Evolutionary conservation across 2,113 vertebrate genomes (phyloP), one percentile per base, ranked within the genome.

Genomic region (Melanocharis versteri): DNA sequence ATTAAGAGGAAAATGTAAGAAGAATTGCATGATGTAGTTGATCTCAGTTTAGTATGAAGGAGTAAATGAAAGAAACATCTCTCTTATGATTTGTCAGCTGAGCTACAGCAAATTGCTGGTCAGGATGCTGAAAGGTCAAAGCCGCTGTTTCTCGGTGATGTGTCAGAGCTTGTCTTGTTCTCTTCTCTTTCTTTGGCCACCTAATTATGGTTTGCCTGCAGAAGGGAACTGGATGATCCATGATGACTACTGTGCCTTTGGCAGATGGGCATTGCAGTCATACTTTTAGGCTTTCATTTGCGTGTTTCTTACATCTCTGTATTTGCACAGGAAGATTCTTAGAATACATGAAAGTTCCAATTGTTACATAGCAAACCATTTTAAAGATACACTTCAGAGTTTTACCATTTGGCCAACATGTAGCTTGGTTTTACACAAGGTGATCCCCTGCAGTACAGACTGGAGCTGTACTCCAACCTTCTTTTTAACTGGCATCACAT

Each of bases 121-220:
- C 42, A 81, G 80, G 76, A 87, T 87, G 83, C 56, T 92, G 87
- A 91, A 89, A 93, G 83, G 71, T 54, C 75, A 91, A 56, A 94
- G 54, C 71, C 92, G 80, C 54, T 54, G 33, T 76, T 92, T 68
- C 70, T 88, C 4, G 0, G 27, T 86, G 66, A 82, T 73, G 66
- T 60, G 53, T 92, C 83, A 72, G 30, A 92, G 93, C 83, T 92
- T 5, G 0, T 88, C 90, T 88, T 94, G 89, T 93, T 94, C 91
- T 86, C 27, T 90, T 92, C 93, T 51, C 50, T 84, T 66, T 54
- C 82, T 85, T 40, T 88, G 57, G 57, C 48, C 53, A 15, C 39
- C 40, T 93, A 75, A 88, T 92, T 82, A 66, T 11, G 10, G 10
- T 44, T 76, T 88, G 33, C 48, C 64, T 86, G 79, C 65, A 69